Evolutionary conservation across 2,797 vertebrate genomes (phyloP), one percentile per base, ranked within the genome.

Genomic region (Gallinago stenura): DNA sequence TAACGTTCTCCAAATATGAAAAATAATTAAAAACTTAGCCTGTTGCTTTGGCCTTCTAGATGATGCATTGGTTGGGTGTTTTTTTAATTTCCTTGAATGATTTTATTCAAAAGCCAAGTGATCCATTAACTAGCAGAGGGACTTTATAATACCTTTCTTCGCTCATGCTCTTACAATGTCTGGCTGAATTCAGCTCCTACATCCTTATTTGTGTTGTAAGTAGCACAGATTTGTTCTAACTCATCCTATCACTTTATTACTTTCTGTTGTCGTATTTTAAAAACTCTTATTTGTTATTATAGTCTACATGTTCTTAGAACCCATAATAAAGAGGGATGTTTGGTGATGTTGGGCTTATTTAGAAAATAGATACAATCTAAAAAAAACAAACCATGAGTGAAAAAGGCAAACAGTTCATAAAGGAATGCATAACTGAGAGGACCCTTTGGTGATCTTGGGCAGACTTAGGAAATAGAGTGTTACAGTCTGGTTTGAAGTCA

Each of bases 341-440:
- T 64, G 77, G 16, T 70, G 35, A 61, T 69, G 33, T 24, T 68
- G 14, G 39, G 61, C 48, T 96, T 89, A 48, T 90, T 91, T 76
- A 90, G 70, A 82, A 94, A 89, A 69, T 0, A 95, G 91, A 94
- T 89, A 91, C 1, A 35, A 95, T 89, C 93, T 93, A 68, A 84
- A 56, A 66, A 75, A 96, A 79, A 79, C 69, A 96, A 62, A 14
- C 28, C 46, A 81, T 43, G 77, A 91, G 79, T 33, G 68, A 96
- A 84, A 92, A 92, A 96, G 91, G 58, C 83, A 95, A 95, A 88
- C 43, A 41, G 46, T 21, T 83, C 39, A 51, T 51, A 22, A 64
- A 91, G 48, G 83, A 90, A 90, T 76, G 83, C 28, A 4, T 10
- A 64, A 30, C 75, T 48, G 50, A 53, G 45, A 45, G 45, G 22